Percentiles rank a stretch among this genome's conserved stretches.
Evolutionary conservation across 2,797 vertebrate genomes (phyloP).

Genomic region (Eulemur albifrons): DNA sequence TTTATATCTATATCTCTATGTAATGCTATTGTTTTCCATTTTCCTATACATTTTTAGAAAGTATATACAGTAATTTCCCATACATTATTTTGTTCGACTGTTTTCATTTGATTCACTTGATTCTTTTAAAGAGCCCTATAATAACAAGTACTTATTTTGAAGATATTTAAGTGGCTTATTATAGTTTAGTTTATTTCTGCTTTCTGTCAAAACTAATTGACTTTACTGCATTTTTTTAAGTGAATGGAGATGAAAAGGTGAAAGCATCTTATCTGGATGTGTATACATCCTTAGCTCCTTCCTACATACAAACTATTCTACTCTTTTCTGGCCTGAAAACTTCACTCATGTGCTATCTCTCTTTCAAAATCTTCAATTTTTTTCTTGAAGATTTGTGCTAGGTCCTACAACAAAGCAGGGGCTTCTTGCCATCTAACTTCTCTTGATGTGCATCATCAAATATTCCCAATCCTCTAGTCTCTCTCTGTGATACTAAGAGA

Average conservation of each 20-base stretch:
- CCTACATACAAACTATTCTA: neutral
- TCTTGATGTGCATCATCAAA: neutral
- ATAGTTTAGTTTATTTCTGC: neutral
- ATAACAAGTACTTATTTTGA: neutral
- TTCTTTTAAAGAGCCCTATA: neutral
- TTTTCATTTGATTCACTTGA: neutral
- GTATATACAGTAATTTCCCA: neutral
- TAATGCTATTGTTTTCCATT: neutral
- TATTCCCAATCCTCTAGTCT: neutral
- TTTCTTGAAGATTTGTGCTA: too few species aligned
- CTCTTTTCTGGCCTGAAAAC: neutral
- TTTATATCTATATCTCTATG: neutral
- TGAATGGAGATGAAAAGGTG: neutral
- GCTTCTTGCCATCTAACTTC: neutral
- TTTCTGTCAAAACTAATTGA: neutral
- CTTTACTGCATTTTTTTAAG: neutral
- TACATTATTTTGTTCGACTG: neutral
- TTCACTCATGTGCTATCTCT: neutral
- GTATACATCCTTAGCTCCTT: neutral
- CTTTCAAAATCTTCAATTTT: neutral
- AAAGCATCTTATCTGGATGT: neutral
- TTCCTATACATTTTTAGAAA: neutral
- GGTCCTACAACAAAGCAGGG: neutral
- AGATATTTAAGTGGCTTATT: neutral
- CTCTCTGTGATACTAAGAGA: neutral